Evolutionary conservation across 1,140 invertebrate species (phyloP).

Genomic region (Macrobrachium nipponense): DNA sequence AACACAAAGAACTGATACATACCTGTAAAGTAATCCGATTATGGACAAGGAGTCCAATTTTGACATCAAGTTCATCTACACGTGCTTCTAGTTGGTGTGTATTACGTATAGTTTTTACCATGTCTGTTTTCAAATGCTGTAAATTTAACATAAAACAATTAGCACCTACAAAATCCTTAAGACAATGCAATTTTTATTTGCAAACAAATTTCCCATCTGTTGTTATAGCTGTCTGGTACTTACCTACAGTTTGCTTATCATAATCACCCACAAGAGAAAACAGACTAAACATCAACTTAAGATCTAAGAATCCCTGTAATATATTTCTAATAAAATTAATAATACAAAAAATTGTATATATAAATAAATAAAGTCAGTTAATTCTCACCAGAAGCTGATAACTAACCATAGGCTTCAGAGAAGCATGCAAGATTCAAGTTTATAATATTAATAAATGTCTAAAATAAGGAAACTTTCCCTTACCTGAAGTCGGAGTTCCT

Average conservation of each 20-base stretch:
- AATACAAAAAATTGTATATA: too few species aligned
- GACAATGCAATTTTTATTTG: too few species aligned
- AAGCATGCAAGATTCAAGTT: background rate
- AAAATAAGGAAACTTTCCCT: conserved; percentile 11
- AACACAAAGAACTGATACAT: background rate
- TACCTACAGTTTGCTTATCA: too few species aligned
- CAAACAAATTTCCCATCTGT: too few species aligned
- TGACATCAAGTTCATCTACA: conserved; percentile 83
- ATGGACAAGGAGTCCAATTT: conserved; percentile 85
- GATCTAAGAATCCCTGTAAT: too few species aligned
- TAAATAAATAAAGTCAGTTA: too few species aligned
- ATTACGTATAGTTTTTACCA: conserved; percentile 80
- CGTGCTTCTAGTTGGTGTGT: conserved; percentile 83
- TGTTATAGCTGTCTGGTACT: too few species aligned
- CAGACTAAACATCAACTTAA: too few species aligned
- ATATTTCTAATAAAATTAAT: too few species aligned
- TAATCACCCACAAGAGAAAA: too few species aligned
- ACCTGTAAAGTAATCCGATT: conserved; percentile 81
- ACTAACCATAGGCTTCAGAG: background rate
- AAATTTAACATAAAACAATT: background rate
- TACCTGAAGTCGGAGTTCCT: conserved; percentile 77
- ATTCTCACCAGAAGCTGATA: too few species aligned
- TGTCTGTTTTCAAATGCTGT: conserved; percentile 75
- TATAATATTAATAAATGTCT: background rate
- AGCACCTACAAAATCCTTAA: background rate